Percentiles rank a stretch among this genome's conserved stretches.
phyloP scores from a whole-genome alignment of 2,888 invertebrate genomes.

The Xestobium rufovillosum region DNA sequence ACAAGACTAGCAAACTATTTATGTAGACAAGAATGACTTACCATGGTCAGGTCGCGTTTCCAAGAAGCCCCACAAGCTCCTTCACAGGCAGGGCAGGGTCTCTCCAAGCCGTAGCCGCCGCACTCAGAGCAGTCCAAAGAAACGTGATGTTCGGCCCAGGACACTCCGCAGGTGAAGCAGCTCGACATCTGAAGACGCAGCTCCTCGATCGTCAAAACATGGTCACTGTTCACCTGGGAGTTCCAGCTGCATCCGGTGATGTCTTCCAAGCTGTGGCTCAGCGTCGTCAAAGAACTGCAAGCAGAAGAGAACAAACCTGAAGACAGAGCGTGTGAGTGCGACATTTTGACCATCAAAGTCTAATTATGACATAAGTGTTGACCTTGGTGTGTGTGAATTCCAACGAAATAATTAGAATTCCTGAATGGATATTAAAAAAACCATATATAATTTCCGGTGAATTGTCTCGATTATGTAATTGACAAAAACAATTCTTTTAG shows the following conservation, averaged over 20 bases:
- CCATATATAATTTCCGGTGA: too few species aligned
- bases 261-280: conserved; percentile 41
- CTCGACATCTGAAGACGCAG: conserved; percentile 62
- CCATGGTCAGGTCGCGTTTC: conserved; percentile 72
- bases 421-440: too few species aligned
- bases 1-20: not conserved
- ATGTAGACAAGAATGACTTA: conserved; percentile 41
- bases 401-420: too few species aligned
- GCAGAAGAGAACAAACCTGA: too few species aligned
- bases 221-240: conserved; percentile 36
- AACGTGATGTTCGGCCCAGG: conserved; percentile 71
- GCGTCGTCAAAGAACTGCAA: conserved; percentile 38
- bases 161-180: conserved; percentile 72
- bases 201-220: conserved; percentile 62
- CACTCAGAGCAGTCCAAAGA: conserved; percentile 73
- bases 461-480: too few species aligned
- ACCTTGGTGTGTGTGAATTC: too few species aligned
- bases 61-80: conserved; percentile 64
- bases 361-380: too few species aligned
- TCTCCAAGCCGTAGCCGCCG: conserved; percentile 66
- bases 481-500: too few species aligned
- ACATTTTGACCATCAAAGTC: too few species aligned
- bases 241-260: conserved; percentile 33
- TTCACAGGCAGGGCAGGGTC: conserved; percentile 70
- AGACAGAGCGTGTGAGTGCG: too few species aligned